A percentile compares a stretch with the other conserved stretches of the same genome.
Evolutionary conservation across 2,113 vertebrate species (phyloP).

Genomic region (Ariopsis seemanni): DNA sequence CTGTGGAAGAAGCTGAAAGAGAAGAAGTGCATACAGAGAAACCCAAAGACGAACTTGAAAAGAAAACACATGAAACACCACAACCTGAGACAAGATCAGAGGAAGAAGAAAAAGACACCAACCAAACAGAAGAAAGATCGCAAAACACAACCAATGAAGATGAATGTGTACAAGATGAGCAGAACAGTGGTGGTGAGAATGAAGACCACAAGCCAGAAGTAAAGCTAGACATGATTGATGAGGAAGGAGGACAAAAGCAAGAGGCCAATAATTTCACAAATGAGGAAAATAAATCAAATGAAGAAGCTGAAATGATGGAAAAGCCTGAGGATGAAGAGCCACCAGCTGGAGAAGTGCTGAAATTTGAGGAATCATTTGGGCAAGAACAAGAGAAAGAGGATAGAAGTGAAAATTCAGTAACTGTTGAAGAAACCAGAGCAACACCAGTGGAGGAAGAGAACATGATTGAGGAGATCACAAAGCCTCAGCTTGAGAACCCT

Average conservation of each 20-base stretch:
- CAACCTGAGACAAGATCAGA: conserved; percentile 20
- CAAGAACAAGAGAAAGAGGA: conserved; percentile 46
- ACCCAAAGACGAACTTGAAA: background rate
- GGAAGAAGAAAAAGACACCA: background rate
- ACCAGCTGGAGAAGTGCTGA: conserved; percentile 25
- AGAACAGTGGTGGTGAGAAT: background rate
- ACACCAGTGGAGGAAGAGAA: conserved; percentile 16
- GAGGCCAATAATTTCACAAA: conserved; percentile 8
- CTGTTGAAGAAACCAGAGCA: background rate
- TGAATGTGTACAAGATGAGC: background rate
- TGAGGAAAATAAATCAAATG: conserved; percentile 22
- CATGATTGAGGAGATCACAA: conserved; percentile 35
- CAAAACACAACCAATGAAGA: background rate
- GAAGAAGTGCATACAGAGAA: background rate
- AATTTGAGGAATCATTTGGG: conserved; percentile 56
- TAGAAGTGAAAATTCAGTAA: conserved; percentile 24
- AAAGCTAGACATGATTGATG: background rate
- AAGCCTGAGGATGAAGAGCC: conserved; percentile 11
- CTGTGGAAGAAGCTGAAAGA: conserved; percentile 2
- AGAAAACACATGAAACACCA: conserved; percentile 45
- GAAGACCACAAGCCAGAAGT: background rate
- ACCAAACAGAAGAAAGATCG: background rate
- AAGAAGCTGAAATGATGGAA: background rate
- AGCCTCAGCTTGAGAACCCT: conserved; percentile 37
- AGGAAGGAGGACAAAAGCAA: conserved; percentile 15